Percentiles rank a stretch among this genome's conserved stretches.
Conservation (phyloP, 2,113 vertebrate species). For the Brachirus orientalis region DNA sequence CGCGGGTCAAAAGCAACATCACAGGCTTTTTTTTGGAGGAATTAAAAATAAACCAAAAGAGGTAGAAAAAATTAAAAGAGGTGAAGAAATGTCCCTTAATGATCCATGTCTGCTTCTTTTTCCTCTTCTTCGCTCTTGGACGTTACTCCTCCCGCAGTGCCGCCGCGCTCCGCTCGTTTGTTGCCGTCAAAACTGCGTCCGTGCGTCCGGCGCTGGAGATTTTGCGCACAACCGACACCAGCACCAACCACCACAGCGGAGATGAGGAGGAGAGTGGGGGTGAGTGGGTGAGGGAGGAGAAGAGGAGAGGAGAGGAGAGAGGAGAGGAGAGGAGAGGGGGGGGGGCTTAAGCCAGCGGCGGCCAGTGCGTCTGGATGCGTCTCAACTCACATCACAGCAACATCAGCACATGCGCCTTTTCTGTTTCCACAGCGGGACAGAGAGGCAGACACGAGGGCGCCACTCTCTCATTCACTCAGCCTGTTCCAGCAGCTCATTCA, state of each 20-base stretch:
- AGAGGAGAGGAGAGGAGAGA: conserved; percentile 38
- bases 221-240: conserved; percentile 80
- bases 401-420: conserved; percentile 56
- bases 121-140: conserved; percentile 14
- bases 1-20: conserved; percentile 62
- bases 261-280: neutral
- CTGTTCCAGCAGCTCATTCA: too few species aligned
- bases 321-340: conserved; percentile 63
- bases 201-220: conserved; percentile 84
- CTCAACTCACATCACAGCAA: conserved; percentile 59
- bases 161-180: conserved; percentile 59
- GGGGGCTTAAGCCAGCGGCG: conserved; percentile 76
- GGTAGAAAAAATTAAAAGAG: neutral
- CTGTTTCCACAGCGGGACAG: conserved; percentile 6
- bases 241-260: conserved; percentile 61
- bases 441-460: neutral
- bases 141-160: conserved; percentile 85
- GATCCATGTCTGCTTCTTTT: conserved; percentile 77
- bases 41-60: neutral
- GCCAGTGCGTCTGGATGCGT: conserved; percentile 76
- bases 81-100: conserved; percentile 70
- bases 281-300: conserved; percentile 73
- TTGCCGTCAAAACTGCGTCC: conserved; percentile 67
- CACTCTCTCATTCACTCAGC: neutral
- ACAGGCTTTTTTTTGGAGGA: neutral